Percentiles rank a stretch among this genome's conserved stretches.
These are phyloP conservation scores for Nemoura dubitans DNA, from an alignment of 2,888 invertebrate species.

Conservation along the genomic window DNA sequence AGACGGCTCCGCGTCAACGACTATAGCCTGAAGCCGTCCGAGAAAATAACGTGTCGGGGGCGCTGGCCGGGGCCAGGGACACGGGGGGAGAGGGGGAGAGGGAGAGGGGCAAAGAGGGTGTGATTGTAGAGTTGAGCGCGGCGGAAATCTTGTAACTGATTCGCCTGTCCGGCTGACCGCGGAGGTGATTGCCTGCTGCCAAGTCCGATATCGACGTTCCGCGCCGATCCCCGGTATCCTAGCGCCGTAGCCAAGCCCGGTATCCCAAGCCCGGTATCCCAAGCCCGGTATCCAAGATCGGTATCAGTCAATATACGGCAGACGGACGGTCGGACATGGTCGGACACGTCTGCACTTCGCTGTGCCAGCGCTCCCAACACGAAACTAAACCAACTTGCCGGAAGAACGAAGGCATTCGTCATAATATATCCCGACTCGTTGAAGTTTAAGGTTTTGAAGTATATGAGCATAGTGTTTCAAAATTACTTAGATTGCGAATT, in stretches of 20 bases:
- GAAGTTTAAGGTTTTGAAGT: too few relatives aligned
- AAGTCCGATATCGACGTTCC: not conserved
- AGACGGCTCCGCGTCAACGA: not conserved
- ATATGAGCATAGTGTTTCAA: too few relatives aligned
- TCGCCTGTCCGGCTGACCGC: conserved; percentile 25
- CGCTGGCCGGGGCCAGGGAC: not conserved
- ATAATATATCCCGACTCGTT: too few relatives aligned
- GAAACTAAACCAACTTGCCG: too few relatives aligned
- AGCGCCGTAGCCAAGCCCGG: not conserved
- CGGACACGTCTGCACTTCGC: too few relatives aligned
- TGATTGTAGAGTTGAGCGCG: not conserved
- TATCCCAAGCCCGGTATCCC: not conserved
- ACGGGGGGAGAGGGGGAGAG: not conserved
- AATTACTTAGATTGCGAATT: too few relatives aligned
- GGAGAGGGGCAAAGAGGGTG: not conserved
- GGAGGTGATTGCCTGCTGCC: conserved; percentile 22
- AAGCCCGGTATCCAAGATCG: not conserved
- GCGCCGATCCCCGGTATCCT: not conserved
- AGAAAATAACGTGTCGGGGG: not conserved
- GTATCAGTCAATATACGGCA: too few relatives aligned
- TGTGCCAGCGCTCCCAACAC: too few relatives aligned
- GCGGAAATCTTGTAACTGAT: conserved; percentile 25
- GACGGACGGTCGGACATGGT: too few relatives aligned
- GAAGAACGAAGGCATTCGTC: too few relatives aligned
- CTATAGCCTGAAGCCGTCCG: not conserved